These are phyloP conservation scores for Fopius arisanus DNA, from an alignment of 1,140 invertebrate species.

Conservation along the genomic window DNA sequence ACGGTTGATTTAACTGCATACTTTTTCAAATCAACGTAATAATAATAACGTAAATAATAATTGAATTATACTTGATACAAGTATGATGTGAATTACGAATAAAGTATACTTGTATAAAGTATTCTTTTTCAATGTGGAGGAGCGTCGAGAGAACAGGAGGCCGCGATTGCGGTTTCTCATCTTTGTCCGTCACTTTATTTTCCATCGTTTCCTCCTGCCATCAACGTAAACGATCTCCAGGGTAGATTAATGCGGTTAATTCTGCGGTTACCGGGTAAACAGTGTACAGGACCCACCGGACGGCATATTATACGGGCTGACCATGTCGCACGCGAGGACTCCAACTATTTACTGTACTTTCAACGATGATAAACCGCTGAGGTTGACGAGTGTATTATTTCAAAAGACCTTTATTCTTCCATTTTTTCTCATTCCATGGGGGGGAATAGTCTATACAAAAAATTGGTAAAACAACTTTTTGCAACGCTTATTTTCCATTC, in stretches of 20 bases:
- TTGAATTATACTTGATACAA: no score
- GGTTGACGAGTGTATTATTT: background rate
- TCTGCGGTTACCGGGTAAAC: constrained; percentile 44
- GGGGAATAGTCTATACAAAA: no score
- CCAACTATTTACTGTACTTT: background rate
- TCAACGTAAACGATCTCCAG: constrained; percentile 29
- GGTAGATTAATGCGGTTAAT: constrained; percentile 47
- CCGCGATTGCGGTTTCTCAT: constrained; percentile 15
- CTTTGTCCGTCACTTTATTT: constrained; percentile 28
- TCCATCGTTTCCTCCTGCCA: constrained; percentile 20
- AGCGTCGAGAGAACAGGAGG: background rate
- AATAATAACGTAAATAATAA: no score
- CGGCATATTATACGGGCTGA: background rate
- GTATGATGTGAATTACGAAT: no score
- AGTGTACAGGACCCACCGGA: constrained; percentile 15
- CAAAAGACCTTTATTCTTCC: background rate
- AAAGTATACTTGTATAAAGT: no score
- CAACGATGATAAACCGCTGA: background rate
- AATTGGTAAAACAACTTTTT: no score
- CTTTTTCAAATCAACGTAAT: no score
- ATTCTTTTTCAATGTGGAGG: no score
- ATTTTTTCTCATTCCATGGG: no score
- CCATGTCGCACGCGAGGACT: background rate
- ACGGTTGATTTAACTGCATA: no score
- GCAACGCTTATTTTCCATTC: no score